Conservation (phyloP, 2,113 vertebrate genomes). For the Paramormyrops kingsleyae region DNA sequence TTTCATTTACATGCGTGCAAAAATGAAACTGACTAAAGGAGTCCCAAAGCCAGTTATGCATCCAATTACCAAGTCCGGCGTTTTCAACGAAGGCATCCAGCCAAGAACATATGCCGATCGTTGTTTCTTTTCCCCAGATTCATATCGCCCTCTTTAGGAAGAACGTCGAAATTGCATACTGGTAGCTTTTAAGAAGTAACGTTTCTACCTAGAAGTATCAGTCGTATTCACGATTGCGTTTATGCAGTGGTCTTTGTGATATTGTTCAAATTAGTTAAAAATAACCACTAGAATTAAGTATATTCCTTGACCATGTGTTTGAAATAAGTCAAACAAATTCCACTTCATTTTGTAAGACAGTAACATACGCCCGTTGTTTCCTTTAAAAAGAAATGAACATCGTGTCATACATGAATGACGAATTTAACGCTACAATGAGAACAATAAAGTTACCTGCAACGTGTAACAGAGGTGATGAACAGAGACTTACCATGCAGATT, state of each 20-base stretch:
- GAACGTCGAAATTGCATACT: neutral
- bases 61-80: neutral
- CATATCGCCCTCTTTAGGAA: slow-evolving; percentile 14
- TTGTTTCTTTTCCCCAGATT: neutral
- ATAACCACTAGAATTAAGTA: neutral
- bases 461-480: neutral
- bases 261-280: neutral
- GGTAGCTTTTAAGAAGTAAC: neutral
- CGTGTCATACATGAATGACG: neutral
- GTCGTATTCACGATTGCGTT: neutral
- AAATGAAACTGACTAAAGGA: neutral
- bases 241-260: neutral
- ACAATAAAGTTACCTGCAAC: neutral
- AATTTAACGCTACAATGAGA: neutral
- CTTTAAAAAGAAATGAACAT: neutral
- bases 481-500: slow-evolving; percentile 49
- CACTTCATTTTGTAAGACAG: neutral
- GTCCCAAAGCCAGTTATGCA: neutral
- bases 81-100: neutral
- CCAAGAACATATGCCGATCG: neutral
- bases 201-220: neutral
- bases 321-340: neutral
- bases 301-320: neutral
- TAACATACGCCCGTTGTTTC: neutral
- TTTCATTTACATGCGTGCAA: neutral